Conservation (phyloP, 1,140 invertebrate genomes). For the Eufriesea mexicana region DNA sequence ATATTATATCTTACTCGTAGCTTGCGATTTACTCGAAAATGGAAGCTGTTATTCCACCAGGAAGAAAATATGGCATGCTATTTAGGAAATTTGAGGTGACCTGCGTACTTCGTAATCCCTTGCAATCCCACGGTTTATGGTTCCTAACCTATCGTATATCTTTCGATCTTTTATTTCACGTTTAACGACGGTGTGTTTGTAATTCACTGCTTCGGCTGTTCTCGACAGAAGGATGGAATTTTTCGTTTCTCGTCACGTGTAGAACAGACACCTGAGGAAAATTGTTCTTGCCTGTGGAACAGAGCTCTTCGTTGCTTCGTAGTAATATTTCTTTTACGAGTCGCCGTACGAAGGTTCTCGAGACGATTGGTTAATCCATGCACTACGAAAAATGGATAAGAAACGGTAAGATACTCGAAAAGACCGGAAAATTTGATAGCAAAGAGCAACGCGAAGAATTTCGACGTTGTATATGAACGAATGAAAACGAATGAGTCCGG, state of each 20-base stretch:
- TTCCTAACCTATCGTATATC: not conserved
- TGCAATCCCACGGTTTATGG: not conserved
- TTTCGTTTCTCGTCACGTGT: not conserved
- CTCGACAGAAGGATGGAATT: not conserved
- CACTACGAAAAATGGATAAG: not conserved
- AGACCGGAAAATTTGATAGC: slow-evolving; percentile 20
- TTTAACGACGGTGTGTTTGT: not conserved
- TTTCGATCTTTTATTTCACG: not conserved
- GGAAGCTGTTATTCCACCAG: not conserved
- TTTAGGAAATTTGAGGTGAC: not conserved
- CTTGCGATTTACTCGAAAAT: not conserved
- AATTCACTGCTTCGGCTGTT: not conserved
- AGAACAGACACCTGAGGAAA: not conserved
- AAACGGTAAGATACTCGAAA: not conserved
- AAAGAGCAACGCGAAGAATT: slow-evolving; percentile 31
- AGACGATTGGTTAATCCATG: not conserved
- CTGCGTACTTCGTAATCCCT: not conserved
- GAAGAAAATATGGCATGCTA: not conserved
- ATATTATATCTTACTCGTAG: no score
- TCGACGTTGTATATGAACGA: slow-evolving; percentile 53
- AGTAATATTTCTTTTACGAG: not conserved
- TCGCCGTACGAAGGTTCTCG: not conserved
- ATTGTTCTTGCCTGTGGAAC: no score
- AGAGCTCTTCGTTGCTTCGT: not conserved
- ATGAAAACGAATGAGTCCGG: slow-evolving; percentile 59